phyloP scores from a whole-genome alignment of 2,797 vertebrate species.

The Numenius phaeopus region DNA sequence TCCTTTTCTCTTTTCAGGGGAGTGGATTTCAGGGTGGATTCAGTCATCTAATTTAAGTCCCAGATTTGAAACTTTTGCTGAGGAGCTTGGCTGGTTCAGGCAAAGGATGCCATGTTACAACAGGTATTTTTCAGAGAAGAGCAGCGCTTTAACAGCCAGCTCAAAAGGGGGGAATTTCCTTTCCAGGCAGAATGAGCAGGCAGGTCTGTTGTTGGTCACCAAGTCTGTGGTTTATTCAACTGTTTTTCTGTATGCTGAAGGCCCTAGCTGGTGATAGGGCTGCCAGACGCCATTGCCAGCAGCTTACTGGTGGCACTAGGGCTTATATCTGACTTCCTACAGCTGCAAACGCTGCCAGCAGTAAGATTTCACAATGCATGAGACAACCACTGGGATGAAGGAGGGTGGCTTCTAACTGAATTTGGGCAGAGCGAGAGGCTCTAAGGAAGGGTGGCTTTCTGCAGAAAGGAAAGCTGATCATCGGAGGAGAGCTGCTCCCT shows the following conservation, averaged over 20 bases:
- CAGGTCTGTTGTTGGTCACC: not conserved
- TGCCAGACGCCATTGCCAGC: not conserved
- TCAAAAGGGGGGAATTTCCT: conserved; percentile 33
- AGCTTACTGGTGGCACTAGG: not conserved
- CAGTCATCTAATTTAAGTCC: not conserved
- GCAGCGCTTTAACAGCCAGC: not conserved
- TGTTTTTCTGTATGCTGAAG: not conserved
- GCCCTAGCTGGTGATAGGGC: not conserved
- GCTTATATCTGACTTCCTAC: conserved; percentile 66
- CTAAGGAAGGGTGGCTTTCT: not conserved
- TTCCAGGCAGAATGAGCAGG: not conserved
- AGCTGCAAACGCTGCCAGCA: not conserved
- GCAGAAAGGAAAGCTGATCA: not conserved
- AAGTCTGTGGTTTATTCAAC: conserved; percentile 40
- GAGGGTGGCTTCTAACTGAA: not conserved
- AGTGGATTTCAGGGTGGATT: not conserved
- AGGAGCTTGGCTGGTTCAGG: not conserved
- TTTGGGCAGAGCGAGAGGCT: not conserved
- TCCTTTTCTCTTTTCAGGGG: not conserved
- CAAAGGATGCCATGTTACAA: not conserved
- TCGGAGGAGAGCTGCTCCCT: accelerated
- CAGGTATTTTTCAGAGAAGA: not conserved
- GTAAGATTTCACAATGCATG: conserved; percentile 33
- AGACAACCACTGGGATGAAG: conserved; percentile 10
- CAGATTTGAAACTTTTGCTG: not conserved